Evolutionary conservation across 2,113 vertebrate genomes (phyloP).

Genomic region (Amazona vittata): DNA sequence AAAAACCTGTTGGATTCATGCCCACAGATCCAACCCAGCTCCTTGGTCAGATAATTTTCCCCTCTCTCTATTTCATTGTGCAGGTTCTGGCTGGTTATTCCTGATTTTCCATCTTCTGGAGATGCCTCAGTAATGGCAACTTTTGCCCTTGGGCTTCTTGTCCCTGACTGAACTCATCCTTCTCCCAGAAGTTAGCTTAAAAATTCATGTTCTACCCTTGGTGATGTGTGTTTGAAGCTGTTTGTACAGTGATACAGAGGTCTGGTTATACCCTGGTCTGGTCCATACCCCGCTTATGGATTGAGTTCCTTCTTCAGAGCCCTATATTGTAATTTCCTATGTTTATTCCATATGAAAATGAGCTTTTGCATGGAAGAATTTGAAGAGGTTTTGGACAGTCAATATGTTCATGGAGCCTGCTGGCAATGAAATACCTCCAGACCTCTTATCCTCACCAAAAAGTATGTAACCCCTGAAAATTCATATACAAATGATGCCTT

Average conservation of each 20-base stretch:
- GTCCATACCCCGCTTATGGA: not conserved
- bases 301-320: not conserved
- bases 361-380: not conserved
- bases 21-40: not conserved
- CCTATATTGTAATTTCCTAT: not conserved
- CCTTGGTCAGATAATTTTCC: not conserved
- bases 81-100: not conserved
- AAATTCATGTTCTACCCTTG: not conserved
- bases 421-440: not conserved
- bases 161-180: not conserved
- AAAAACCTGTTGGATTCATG: not conserved
- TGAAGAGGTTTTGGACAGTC: not conserved
- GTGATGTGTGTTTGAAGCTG: not conserved
- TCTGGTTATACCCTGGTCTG: not conserved
- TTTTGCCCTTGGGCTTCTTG: not conserved
- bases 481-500: accelerated
- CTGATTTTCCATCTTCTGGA: not conserved
- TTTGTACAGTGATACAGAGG: accelerated
- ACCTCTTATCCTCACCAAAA: not conserved
- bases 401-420: not conserved
- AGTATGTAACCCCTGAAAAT: accelerated
- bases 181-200: not conserved
- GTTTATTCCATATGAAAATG: not conserved
- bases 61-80: not conserved
- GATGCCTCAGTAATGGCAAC: not conserved